Evolutionary conservation across 2,797 vertebrate species (phyloP).

Genomic region (Phoxinus dragarum): DNA sequence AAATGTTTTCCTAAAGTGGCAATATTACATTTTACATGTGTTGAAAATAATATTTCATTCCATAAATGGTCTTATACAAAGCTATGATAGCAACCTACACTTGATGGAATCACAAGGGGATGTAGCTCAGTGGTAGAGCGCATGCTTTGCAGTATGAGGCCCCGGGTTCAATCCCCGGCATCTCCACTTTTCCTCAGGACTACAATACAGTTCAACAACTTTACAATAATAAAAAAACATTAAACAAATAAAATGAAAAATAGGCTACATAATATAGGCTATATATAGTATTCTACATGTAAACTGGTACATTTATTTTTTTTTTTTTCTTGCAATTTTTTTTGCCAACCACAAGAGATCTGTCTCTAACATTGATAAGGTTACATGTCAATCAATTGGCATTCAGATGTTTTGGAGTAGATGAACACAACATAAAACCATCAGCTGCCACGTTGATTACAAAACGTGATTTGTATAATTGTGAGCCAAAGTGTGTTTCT

Average conservation of each 20-base stretch:
- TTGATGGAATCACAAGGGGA: fast-evolving
- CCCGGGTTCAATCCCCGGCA: constrained; percentile 76
- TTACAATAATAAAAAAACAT: neutral
- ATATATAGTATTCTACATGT: no score
- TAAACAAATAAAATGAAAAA: neutral
- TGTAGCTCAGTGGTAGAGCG: constrained; percentile 72
- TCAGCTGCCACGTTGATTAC: neutral
- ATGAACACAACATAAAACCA: neutral
- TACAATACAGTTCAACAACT: neutral
- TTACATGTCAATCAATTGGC: neutral
- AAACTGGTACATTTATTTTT: fast-evolving
- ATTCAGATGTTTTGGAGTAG: neutral
- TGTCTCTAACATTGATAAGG: neutral
- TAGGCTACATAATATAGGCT: neutral
- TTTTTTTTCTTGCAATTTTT: neutral
- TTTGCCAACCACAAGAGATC: constrained; percentile 27
- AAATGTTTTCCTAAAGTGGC: neutral
- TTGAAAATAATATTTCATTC: fast-evolving
- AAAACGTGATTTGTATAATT: neutral
- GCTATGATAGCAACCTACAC: fast-evolving
- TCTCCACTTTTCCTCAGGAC: constrained; percentile 58
- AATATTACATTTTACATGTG: neutral
- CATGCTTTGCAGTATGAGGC: constrained; percentile 74
- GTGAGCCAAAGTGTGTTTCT: neutral
- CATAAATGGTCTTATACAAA: neutral